Base-by-base conservation (phyloP, 2,888 invertebrate species). In the Anagyrus pseudococci region DNA sequence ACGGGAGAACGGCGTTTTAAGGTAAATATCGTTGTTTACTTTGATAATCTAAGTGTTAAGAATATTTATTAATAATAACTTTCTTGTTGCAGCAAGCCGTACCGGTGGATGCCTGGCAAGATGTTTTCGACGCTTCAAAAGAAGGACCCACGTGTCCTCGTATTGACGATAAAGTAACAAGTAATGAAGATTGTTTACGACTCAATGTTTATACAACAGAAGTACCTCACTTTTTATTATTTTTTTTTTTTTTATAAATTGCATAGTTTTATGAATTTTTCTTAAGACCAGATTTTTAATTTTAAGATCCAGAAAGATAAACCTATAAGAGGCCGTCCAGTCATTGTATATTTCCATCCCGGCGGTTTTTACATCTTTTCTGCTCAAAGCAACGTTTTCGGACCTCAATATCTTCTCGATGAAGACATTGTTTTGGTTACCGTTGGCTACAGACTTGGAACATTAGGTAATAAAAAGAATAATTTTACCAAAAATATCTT, bases 301-400 rank as follows among this genome's bases (percentile, higher is more conserved):
- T n/a, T n/a, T n/a, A n/a, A n/a, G n/a, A n/a, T n/a, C n/a, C n/a
- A n/a, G n/a, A n/a, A n/a, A n/a, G n/a, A n/a, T n/a, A n/a, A n/a
- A n/a, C n/a, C n/a, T n/a, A n/a, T n/a, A 37, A 17, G 33, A 2
- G 48, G 47, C 13, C 68, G 81, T 13, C 88, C 90, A 0, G 90
- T 91, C 1, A 80, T 90, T 4, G 84, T 90, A 1, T 88, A 84
- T 76, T 84, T 91, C 63, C 90, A 90, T 77, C 84, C 87, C 0
- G 91, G 90, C 0, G 89, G 85, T 15, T 89, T 87, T 76, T 87
- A 88, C 73, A 81, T 82, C 0, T 80, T 82, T 25, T 86, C 88
- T 0, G 88, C 85, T 0, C 85, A 86, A 69, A 89, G 88, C 64
- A 80, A 66, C n/a, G 69, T 74, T 56, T 79, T 66, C 10, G 75